These are phyloP conservation scores for Nanorana parkeri DNA, from an alignment of 2,113 vertebrate species.

Conservation along the genomic window DNA sequence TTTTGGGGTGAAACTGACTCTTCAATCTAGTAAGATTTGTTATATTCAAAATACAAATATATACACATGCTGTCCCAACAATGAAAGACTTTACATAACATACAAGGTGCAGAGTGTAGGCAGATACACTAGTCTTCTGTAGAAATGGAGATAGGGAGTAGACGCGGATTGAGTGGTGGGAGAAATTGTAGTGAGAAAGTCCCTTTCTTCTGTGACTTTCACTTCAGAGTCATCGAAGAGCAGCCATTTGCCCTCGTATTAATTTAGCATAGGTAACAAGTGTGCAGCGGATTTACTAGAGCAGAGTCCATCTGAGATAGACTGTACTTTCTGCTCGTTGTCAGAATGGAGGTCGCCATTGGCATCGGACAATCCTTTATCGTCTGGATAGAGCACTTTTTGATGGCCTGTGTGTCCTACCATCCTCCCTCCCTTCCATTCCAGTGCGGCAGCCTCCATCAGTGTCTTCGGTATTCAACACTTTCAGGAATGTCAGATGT, in stretches of 20 bases:
- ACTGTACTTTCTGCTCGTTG: constrained; percentile 37
- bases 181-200: constrained; percentile 90
- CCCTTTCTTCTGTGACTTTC: constrained; percentile 89
- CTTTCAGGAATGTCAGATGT: too few species aligned
- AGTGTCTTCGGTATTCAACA: too few species aligned
- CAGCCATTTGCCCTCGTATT: constrained; percentile 95
- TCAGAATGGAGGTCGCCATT: constrained; percentile 57
- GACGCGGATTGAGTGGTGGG: constrained; percentile 87
- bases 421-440: too few species aligned
- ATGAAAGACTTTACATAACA: constrained; percentile 61
- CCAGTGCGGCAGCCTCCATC: too few species aligned
- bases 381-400: constrained; percentile 62
- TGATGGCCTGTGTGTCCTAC: too few species aligned
- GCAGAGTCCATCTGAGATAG: constrained; percentile 27
- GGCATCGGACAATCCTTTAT: constrained; percentile 65
- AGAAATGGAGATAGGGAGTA: constrained; percentile 96
- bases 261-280: constrained; percentile 77
- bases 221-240: constrained; percentile 97
- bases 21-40: background rate
- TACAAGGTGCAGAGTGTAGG: constrained; percentile 66
- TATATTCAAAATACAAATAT: constrained; percentile 18
- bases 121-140: constrained; percentile 79
- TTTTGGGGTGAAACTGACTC: background rate
- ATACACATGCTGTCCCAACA: constrained; percentile 8
- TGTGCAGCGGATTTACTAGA: constrained; percentile 69